Conservation (phyloP, 2,888 invertebrate genomes). For the Arrhopalites spinosus region DNA sequence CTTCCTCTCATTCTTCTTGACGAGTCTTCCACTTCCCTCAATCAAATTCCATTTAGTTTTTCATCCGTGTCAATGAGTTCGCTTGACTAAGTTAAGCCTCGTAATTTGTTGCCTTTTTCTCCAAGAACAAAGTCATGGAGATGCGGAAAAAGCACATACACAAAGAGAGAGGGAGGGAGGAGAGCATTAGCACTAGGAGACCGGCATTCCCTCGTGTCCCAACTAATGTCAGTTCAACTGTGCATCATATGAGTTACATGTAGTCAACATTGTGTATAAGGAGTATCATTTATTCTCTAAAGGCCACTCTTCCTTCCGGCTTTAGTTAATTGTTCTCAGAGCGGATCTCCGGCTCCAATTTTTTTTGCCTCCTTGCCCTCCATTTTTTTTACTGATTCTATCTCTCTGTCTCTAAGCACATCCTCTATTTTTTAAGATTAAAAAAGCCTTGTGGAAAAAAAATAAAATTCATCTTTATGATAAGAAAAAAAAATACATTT, state of each 20-base stretch:
- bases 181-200: background rate
- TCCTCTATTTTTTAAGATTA: too few species aligned
- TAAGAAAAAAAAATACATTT: too few species aligned
- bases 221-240: too few species aligned
- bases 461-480: too few species aligned
- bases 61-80: conserved; percentile 12
- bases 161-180: background rate
- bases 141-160: too few species aligned
- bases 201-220: background rate
- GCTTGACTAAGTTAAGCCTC: background rate
- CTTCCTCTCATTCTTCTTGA: background rate
- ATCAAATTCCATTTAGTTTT: conserved; percentile 32
- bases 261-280: too few species aligned
- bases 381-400: too few species aligned
- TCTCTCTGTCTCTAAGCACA: too few species aligned
- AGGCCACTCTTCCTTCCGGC: background rate
- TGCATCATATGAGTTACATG: too few species aligned
- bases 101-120: conserved; percentile 2
- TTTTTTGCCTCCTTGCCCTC: too few species aligned
- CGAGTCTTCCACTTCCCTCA: conserved; percentile 4
- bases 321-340: background rate
- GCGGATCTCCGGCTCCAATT: too few species aligned
- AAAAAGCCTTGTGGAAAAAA: too few species aligned
- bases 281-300: background rate
- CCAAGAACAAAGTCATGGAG: background rate